A percentile compares a stretch with the other conserved stretches of the same genome.
Conservation (phyloP, 2,888 invertebrate genomes). For the Cosmia trapezina region DNA sequence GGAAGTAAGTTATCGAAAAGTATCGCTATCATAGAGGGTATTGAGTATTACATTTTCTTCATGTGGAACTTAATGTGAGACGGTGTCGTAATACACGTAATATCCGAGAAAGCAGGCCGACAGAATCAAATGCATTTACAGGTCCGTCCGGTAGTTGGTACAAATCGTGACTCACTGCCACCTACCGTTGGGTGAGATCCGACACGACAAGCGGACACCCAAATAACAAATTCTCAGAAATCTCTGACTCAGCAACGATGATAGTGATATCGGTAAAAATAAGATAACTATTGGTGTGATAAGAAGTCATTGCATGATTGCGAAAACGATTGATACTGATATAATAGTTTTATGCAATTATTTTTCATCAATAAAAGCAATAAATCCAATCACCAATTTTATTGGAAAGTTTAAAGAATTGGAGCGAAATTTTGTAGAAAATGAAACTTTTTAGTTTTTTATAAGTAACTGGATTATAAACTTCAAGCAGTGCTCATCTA, state of each 20-base stretch:
- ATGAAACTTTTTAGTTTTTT: background rate
- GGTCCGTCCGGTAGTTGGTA: conserved; percentile 57
- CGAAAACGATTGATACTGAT: conserved; percentile 19
- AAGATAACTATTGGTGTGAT: conserved; percentile 25
- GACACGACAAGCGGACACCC: conserved; percentile 55
- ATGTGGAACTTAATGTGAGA: conserved; percentile 15
- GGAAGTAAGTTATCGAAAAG: background rate
- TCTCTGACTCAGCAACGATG: conserved; percentile 62
- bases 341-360: conserved; percentile 28
- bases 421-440: background rate
- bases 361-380: conserved; percentile 23
- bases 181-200: conserved; percentile 67
- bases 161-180: conserved; percentile 73
- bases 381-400: conserved; percentile 19
- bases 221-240: conserved; percentile 54
- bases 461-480: background rate
- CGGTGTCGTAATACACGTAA: conserved; percentile 54
- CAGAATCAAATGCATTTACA: conserved; percentile 59
- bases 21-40: background rate
- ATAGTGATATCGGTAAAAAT: conserved; percentile 20
- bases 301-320: conserved; percentile 24
- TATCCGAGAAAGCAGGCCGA: conserved; percentile 65
- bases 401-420: conserved; percentile 15
- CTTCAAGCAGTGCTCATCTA: background rate
- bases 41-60: conserved; percentile 14